A percentile compares a stretch with the other conserved stretches of the same genome.
Evolutionary conservation across 1,140 invertebrate species (phyloP).

Genomic region (Papilio xuthus): DNA sequence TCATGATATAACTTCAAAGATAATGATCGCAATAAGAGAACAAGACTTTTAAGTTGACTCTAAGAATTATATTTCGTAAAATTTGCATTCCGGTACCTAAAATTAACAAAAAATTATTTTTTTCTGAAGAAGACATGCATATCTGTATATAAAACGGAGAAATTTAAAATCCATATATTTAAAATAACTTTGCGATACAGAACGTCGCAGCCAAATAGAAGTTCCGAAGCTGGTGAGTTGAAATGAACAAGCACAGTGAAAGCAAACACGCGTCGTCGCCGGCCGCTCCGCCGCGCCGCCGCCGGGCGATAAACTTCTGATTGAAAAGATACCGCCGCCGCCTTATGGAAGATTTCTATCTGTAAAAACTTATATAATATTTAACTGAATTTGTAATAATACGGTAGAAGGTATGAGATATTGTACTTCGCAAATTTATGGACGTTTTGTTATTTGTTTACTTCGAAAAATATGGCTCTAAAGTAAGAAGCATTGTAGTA

Average conservation of each 20-base stretch:
- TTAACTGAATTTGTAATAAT: background rate
- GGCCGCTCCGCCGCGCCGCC: background rate
- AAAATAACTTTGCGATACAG: background rate
- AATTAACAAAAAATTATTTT: too few relatives aligned
- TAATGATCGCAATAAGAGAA: too few relatives aligned
- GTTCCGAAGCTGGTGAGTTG: background rate
- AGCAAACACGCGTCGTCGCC: background rate
- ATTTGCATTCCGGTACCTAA: too few relatives aligned
- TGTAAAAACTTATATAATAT: background rate
- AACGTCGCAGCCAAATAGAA: background rate
- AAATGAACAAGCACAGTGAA: slow-evolving; percentile 13
- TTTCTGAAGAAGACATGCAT: background rate
- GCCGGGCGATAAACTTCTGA: slow-evolving; percentile 11
- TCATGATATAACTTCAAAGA: too few relatives aligned
- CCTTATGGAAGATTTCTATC: background rate
- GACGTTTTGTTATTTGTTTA: background rate
- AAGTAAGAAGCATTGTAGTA: too few relatives aligned
- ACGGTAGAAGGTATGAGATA: background rate
- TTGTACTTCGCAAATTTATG: background rate
- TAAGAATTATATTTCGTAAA: too few relatives aligned
- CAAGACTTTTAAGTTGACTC: too few relatives aligned
- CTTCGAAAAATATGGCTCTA: too few relatives aligned
- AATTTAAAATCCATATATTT: background rate
- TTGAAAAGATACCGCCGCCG: slow-evolving; percentile 20
- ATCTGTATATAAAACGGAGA: too few relatives aligned